Percentiles rank a stretch among this genome's conserved stretches.
Evolutionary conservation across 2,888 invertebrate genomes (phyloP).

Genomic region (Pristionchus exspectatus): DNA sequence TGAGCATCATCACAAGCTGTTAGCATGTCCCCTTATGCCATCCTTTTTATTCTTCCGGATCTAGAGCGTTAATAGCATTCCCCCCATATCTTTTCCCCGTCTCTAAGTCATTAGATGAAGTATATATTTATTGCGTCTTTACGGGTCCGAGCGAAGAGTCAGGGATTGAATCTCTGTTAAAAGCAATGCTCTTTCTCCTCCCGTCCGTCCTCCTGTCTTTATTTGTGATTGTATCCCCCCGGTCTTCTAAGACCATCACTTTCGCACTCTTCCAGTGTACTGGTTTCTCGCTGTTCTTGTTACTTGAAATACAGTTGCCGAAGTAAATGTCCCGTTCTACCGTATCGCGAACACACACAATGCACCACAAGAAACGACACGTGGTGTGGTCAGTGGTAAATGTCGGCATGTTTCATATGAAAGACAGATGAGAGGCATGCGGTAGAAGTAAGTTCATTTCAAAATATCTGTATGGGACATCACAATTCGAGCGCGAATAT

Average conservation of each 20-base stretch:
- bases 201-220: background rate
- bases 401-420: no score
- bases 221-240: conserved; percentile 13
- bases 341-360: no score
- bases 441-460: background rate
- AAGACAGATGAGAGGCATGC: no score
- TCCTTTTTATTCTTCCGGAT: background rate
- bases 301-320: background rate
- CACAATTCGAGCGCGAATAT: conserved; percentile 18
- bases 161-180: conserved; percentile 55
- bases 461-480: conserved; percentile 6
- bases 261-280: conserved; percentile 43
- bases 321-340: background rate
- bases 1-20: background rate
- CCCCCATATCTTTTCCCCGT: background rate
- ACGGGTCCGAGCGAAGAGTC: conserved; percentile 53
- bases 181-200: conserved; percentile 52
- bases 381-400: no score
- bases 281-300: conserved; percentile 7
- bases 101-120: conserved; percentile 45
- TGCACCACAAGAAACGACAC: no score
- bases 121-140: conserved; percentile 32
- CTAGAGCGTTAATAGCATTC: background rate
- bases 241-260: conserved; percentile 37
- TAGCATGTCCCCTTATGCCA: background rate